Conservation (phyloP, 2,888 invertebrate genomes). For the Catocala sponsa region DNA sequence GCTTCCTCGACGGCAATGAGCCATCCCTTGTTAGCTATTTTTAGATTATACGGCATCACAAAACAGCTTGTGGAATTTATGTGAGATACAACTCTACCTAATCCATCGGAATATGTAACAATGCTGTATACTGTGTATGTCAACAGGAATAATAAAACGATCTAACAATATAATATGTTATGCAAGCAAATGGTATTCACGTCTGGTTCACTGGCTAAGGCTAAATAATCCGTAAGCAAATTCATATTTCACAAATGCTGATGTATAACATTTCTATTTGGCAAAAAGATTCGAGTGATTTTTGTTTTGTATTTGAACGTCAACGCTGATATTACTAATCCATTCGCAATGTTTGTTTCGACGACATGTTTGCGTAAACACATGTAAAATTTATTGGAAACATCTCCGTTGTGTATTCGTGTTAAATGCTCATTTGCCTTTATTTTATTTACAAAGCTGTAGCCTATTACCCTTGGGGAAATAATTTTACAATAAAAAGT, state of each 20-base stretch:
- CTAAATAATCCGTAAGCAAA: conserved; percentile 1
- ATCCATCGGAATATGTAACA: no score
- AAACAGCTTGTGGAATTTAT: no score
- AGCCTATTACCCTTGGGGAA: not conserved
- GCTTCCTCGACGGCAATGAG: no score
- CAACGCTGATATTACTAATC: conserved; percentile 10
- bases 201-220: not conserved
- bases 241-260: conserved; percentile 1
- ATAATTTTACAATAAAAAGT: no score
- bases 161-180: no score
- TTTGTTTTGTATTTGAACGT: conserved; percentile 9
- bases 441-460: conserved; percentile 16
- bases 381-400: conserved; percentile 19
- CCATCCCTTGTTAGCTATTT: no score
- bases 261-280: not conserved
- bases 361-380: conserved; percentile 17
- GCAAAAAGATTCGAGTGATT: conserved; percentile 1
- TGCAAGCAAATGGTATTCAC: not conserved
- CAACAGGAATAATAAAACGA: no score
- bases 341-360: conserved; percentile 14
- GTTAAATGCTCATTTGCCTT: conserved; percentile 6
- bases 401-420: conserved; percentile 11
- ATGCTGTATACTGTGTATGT: no score
- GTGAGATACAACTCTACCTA: no score
- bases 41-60: no score